Evolutionary conservation across 2,888 invertebrate species (phyloP).

Genomic region (Pollenia griseotomentosa): DNA sequence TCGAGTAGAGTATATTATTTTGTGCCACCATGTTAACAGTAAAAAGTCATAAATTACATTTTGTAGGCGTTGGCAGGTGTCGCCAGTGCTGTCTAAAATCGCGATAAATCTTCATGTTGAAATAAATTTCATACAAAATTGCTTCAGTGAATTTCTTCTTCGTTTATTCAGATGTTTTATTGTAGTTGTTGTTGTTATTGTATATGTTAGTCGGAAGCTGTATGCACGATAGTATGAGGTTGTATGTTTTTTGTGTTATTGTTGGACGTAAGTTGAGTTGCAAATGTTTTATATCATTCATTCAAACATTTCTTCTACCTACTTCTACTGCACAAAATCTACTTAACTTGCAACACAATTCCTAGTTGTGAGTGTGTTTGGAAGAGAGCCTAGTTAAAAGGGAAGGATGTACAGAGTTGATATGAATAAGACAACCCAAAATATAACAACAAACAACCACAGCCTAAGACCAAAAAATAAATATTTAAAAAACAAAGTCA

Average conservation of each 20-base stretch:
- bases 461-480: slow-evolving; percentile 24
- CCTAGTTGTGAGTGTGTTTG: slow-evolving; percentile 8
- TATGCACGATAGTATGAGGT: slow-evolving; percentile 29
- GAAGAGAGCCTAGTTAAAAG: slow-evolving; percentile 34
- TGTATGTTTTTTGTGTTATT: slow-evolving; percentile 15
- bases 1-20: slow-evolving; percentile 71
- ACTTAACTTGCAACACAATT: slow-evolving; percentile 14
- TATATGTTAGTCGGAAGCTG: slow-evolving; percentile 68
- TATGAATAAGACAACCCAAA: slow-evolving; percentile 68
- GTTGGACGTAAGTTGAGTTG: slow-evolving; percentile 62
- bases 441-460: slow-evolving; percentile 36
- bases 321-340: slow-evolving; percentile 46
- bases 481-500: slow-evolving; percentile 29
- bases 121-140: slow-evolving; percentile 84
- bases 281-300: slow-evolving; percentile 69
- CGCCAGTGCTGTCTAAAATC: slow-evolving; percentile 85
- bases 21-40: slow-evolving; percentile 73
- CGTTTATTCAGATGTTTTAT: slow-evolving; percentile 66
- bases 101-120: slow-evolving; percentile 85
- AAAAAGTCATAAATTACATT: slow-evolving; percentile 84
- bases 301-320: slow-evolving; percentile 55
- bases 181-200: slow-evolving; percentile 73
- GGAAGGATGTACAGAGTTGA: slow-evolving; percentile 66
- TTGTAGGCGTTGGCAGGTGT: slow-evolving; percentile 85
- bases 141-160: slow-evolving; percentile 81